A percentile compares a stretch with the other conserved stretches of the same genome.
Evolutionary conservation across 2,113 vertebrate species (phyloP).

Genomic region (Ailuropoda melanoleuca): DNA sequence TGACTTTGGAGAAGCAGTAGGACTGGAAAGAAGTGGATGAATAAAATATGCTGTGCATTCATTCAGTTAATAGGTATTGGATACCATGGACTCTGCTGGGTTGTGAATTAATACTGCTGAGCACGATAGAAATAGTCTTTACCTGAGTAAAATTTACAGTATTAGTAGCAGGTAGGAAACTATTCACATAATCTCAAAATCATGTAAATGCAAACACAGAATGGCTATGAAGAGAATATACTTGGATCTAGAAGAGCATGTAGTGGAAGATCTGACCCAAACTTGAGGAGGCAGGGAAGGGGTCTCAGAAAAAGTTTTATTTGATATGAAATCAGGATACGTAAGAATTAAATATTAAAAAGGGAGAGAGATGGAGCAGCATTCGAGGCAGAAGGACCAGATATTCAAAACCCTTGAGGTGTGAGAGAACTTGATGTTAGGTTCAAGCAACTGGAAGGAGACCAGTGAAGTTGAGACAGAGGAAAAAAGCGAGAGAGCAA

Average conservation of each 20-base stretch:
- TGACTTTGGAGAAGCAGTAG: neutral
- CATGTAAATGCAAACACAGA: neutral
- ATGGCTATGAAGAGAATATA: neutral
- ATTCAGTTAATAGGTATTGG: neutral
- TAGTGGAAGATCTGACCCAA: neutral
- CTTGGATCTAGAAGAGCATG: neutral
- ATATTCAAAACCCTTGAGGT: neutral
- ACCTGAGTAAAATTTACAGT: neutral
- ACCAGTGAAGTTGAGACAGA: neutral
- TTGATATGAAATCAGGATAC: neutral
- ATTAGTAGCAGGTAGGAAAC: neutral
- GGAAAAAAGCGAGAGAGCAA: neutral
- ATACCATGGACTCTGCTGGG: neutral
- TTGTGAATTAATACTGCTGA: neutral
- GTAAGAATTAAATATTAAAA: slow-evolving; percentile 1
- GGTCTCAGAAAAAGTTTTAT: neutral
- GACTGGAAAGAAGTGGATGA: neutral
- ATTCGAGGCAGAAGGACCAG: neutral
- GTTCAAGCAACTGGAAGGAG: neutral
- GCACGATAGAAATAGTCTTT: neutral
- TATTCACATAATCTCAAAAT: neutral
- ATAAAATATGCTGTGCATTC: neutral
- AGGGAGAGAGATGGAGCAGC: neutral
- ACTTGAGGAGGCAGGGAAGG: neutral
- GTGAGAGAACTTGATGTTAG: neutral